A percentile compares a stretch with the other conserved stretches of the same genome.
Evolutionary conservation across 2,113 vertebrate genomes (phyloP).

Genomic region (Plectropomus leopardus): DNA sequence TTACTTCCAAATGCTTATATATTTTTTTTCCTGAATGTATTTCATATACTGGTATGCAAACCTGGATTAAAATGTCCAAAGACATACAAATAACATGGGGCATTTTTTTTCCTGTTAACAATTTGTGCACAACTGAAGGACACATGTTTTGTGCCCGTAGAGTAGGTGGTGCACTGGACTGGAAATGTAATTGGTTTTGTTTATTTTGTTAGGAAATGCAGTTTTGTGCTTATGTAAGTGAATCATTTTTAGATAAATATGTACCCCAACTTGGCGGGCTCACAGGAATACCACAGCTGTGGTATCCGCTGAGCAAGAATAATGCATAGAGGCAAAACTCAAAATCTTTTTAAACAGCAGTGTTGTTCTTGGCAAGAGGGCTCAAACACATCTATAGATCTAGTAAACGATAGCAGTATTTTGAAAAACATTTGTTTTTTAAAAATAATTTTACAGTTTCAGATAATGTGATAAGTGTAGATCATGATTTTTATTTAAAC

Average conservation of each 20-base stretch:
- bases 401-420: constrained; percentile 30
- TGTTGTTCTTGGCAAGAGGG: constrained; percentile 37
- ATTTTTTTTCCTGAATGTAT: neutral
- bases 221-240: constrained; percentile 76
- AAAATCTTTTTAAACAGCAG: constrained; percentile 48
- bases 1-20: neutral
- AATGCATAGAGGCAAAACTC: constrained; percentile 43
- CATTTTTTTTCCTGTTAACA: constrained; percentile 18
- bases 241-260: constrained; percentile 68
- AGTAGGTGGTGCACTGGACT: constrained; percentile 51
- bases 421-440: constrained; percentile 39
- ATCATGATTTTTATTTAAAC: too few species aligned
- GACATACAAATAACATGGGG: constrained; percentile 13
- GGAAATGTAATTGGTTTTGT: constrained; percentile 70
- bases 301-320: constrained; percentile 55
- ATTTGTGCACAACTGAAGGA: constrained; percentile 40
- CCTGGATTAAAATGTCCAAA: constrained; percentile 8
- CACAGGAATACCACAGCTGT: constrained; percentile 79
- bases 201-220: constrained; percentile 68
- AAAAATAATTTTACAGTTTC: constrained; percentile 45
- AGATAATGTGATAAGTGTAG: constrained; percentile 29
- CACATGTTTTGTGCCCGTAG: constrained; percentile 46
- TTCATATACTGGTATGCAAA: neutral
- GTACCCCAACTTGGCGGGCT: constrained; percentile 63
- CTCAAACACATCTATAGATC: constrained; percentile 21